These are phyloP conservation scores for Polyodon spathula DNA, from an alignment of 2,113 vertebrate species.

Conservation along the genomic window DNA sequence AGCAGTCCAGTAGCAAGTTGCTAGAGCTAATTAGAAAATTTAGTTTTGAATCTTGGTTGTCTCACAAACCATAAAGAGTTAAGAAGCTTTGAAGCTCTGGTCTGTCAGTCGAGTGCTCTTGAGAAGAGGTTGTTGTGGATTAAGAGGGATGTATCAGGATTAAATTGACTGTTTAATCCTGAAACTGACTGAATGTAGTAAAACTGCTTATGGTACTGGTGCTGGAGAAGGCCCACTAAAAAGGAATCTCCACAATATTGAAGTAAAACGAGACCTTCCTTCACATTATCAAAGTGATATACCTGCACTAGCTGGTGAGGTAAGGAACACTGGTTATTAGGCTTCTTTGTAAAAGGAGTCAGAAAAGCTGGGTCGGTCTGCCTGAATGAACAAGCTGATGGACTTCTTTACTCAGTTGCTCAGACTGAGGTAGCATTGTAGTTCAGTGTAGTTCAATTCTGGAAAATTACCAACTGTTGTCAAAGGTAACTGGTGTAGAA, in stretches of 20 bases:
- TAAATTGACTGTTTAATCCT: conserved; percentile 38
- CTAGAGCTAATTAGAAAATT: no score
- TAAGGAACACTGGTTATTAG: no score
- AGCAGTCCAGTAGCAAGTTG: no score
- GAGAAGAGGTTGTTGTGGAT: conserved; percentile 47
- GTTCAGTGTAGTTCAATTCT: no score
- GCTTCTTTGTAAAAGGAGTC: no score
- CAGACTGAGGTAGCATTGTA: no score
- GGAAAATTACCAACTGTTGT: no score
- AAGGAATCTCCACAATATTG: neutral
- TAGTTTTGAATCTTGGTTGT: no score
- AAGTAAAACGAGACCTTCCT: neutral
- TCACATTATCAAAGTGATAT: neutral
- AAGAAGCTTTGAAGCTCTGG: conserved; percentile 49
- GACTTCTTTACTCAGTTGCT: no score
- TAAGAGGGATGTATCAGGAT: conserved; percentile 58
- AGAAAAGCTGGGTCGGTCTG: no score
- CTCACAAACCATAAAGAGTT: conserved; percentile 37
- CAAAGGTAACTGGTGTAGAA: no score
- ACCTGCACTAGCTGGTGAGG: neutral
- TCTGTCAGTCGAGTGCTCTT: conserved; percentile 25
- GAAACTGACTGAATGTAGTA: conserved; percentile 3
- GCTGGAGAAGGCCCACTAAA: neutral
- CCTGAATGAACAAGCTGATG: no score
- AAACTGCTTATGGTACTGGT: neutral